phyloP scores from a whole-genome alignment of 2,113 vertebrate genomes.

The Ctenodactylus gundi region DNA sequence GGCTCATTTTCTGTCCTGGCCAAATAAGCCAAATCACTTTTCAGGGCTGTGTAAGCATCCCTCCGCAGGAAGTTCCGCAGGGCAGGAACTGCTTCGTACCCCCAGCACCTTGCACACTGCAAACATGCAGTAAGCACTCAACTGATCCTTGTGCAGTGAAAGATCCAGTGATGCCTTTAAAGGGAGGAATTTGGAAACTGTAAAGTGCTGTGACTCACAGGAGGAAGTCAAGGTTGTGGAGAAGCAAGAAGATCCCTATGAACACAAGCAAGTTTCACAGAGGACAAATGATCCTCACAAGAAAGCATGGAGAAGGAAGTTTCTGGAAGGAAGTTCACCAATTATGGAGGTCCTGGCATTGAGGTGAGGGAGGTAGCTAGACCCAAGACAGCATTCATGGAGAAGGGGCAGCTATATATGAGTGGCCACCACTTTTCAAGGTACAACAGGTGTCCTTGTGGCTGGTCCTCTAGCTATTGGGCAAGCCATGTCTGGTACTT shows the following conservation, averaged over 20 bases:
- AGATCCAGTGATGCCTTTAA: not conserved
- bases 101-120: not conserved
- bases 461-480: not conserved
- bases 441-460: not conserved
- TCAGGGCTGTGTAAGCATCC: not conserved
- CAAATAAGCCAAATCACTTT: accelerated
- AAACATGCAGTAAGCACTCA: not conserved
- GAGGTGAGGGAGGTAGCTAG: not conserved
- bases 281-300: not conserved
- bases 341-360: not conserved
- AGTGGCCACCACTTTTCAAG: accelerated
- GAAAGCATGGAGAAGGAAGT: not conserved
- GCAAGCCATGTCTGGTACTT: not conserved
- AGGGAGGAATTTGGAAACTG: not conserved
- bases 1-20: not conserved
- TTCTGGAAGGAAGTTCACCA: not conserved
- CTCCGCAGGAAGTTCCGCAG: not conserved
- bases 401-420: not conserved
- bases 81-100: not conserved
- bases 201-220: not conserved
- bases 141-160: not conserved
- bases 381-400: not conserved
- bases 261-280: not conserved
- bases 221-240: not conserved
- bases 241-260: not conserved